These are phyloP conservation scores for Hypolimnas misippus DNA, from an alignment of 2,888 invertebrate species.

Conservation along the genomic window DNA sequence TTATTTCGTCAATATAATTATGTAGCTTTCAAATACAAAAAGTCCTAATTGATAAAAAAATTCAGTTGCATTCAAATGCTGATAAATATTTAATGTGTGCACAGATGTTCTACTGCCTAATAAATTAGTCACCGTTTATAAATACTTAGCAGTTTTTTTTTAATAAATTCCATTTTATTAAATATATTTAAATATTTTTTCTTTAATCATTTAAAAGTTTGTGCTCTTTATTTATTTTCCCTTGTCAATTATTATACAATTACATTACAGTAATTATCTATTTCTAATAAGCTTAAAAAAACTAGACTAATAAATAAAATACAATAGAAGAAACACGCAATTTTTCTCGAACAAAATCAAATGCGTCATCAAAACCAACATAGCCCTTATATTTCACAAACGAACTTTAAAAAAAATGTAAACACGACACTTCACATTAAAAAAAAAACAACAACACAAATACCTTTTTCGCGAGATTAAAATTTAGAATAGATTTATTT, in stretches of 20 bases:
- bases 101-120: background rate
- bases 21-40: background rate
- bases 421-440: slow-evolving; percentile 14
- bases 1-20: no score
- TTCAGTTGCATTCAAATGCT: background rate
- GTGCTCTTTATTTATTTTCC: no score
- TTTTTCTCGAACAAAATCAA: slow-evolving; percentile 19
- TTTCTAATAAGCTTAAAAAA: background rate
- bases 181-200: background rate
- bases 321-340: background rate
- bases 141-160: background rate
- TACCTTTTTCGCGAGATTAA: slow-evolving; percentile 60
- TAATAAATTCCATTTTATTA: background rate
- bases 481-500: slow-evolving; percentile 49
- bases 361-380: slow-evolving; percentile 11
- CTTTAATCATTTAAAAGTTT: background rate
- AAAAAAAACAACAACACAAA: slow-evolving; percentile 22
- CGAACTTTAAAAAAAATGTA: slow-evolving; percentile 6
- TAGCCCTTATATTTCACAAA: background rate
- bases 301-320: background rate
- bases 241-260: no score
- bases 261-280: background rate
- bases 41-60: background rate
- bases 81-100: slow-evolving; percentile 4
- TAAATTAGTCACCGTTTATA: background rate